Evolutionary conservation across 2,888 invertebrate genomes (phyloP).

Genomic region (Sphaeridia pumilis): DNA sequence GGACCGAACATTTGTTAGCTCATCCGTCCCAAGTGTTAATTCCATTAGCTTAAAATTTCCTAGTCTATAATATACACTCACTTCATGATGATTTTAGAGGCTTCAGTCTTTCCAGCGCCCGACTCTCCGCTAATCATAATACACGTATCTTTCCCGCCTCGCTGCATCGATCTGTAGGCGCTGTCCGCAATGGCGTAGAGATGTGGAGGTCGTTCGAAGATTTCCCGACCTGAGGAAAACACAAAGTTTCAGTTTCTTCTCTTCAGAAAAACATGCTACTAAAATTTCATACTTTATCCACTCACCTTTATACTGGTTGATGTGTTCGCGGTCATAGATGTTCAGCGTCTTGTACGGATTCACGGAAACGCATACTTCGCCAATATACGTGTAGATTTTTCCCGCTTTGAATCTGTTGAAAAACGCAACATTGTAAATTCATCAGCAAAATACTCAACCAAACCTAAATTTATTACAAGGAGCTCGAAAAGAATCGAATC

Average conservation of each 20-base stretch:
- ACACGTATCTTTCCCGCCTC: constrained; percentile 83
- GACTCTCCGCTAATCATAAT: constrained; percentile 97
- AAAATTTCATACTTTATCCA: too few relatives aligned
- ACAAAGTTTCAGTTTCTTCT: neutral
- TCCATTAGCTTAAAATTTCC: neutral
- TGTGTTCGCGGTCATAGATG: constrained; percentile 75
- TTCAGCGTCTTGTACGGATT: constrained; percentile 90
- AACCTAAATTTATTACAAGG: neutral
- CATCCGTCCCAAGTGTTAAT: neutral
- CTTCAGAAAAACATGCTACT: neutral
- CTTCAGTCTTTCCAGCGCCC: constrained; percentile 96
- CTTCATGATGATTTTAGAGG: constrained; percentile 98
- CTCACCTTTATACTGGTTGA: constrained; percentile 75
- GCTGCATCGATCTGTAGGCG: constrained; percentile 85
- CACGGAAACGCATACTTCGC: constrained; percentile 93
- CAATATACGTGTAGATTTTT: constrained; percentile 95
- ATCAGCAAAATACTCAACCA: neutral
- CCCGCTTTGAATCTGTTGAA: constrained; percentile 69
- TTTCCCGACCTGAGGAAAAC: constrained; percentile 83
- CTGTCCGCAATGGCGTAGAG: constrained; percentile 95
- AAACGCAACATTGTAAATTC: neutral
- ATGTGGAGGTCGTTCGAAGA: constrained; percentile 94
- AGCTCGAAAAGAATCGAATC: too few relatives aligned
- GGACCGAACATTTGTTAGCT: neutral
- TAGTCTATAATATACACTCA: constrained; percentile 41